Conservation (phyloP, 2,888 invertebrate genomes). For the Rutpela maculata region DNA sequence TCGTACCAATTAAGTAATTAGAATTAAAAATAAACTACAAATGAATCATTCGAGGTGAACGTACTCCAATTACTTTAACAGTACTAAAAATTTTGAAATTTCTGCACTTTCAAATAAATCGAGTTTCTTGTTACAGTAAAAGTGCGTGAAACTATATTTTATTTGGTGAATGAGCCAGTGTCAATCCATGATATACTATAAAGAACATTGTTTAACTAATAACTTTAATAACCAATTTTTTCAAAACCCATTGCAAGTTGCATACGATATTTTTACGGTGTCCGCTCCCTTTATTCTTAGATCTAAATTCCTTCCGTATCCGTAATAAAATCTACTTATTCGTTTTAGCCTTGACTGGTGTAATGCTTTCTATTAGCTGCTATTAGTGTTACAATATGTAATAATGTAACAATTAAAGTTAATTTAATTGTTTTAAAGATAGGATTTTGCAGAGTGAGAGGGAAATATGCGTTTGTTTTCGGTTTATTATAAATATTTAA, state of each 20-base stretch:
- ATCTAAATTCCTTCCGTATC: slow-evolving; percentile 10
- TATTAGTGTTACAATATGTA: background rate
- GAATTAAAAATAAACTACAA: background rate
- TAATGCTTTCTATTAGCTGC: slow-evolving; percentile 7
- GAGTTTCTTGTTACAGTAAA: background rate
- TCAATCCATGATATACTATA: background rate
- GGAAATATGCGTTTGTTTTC: no score
- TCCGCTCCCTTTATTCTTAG: slow-evolving; percentile 6
- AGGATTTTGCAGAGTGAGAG: no score
- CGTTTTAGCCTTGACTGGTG: background rate
- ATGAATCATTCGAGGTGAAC: background rate
- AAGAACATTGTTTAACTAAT: no score
- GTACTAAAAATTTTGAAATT: background rate
- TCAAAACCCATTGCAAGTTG: background rate
- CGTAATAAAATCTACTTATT: background rate
- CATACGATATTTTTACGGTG: background rate
- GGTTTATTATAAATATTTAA: no score
- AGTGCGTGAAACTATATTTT: background rate
- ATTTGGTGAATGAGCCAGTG: background rate
- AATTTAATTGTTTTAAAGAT: slow-evolving; percentile 6
- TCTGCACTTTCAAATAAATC: background rate
- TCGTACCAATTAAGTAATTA: background rate
- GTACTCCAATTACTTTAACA: background rate
- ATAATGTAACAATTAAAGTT: background rate
- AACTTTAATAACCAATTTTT: background rate